A percentile compares a stretch with the other conserved stretches of the same genome.
Conservation (phyloP, 2,797 vertebrate genomes). For the Hydrocynus forskahlii region DNA sequence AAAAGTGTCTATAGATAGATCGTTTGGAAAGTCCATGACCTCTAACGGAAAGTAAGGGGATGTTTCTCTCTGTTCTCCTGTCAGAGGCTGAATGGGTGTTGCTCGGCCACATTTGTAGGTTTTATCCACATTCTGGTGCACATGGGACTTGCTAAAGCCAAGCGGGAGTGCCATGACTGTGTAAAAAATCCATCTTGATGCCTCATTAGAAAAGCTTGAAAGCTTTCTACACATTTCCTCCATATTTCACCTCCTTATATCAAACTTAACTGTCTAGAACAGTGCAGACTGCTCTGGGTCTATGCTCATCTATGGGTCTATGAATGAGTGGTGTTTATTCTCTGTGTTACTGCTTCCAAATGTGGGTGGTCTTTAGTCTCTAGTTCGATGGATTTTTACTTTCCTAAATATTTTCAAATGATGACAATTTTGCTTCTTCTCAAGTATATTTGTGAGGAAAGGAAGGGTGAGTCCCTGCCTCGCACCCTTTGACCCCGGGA, state of each 20-base stretch:
- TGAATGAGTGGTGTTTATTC: conserved; percentile 23
- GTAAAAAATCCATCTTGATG: conserved; percentile 42
- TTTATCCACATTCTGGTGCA: background rate
- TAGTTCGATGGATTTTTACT: no score
- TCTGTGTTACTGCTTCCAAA: background rate
- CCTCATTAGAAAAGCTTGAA: conserved; percentile 44
- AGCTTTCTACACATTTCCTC: conserved; percentile 31
- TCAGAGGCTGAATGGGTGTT: background rate
- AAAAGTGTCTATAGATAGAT: background rate
- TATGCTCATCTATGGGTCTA: no score
- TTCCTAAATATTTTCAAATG: no score
- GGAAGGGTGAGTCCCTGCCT: no score
- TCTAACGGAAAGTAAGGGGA: background rate
- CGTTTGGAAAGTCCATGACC: conserved; percentile 8
- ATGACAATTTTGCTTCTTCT: no score
- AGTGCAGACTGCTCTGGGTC: conserved; percentile 22
- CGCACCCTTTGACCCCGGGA: no score
- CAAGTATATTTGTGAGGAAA: no score
- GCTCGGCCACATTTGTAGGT: background rate
- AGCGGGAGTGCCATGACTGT: background rate
- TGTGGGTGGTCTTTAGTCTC: no score
- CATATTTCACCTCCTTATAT: conserved; percentile 37
- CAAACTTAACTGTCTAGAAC: conserved; percentile 55
- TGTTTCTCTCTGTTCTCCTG: background rate
- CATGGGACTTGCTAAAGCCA: background rate